Percentiles rank a stretch among this genome's conserved stretches.
Conservation (phyloP, 2,113 vertebrate genomes). For the Serinus canaria region DNA sequence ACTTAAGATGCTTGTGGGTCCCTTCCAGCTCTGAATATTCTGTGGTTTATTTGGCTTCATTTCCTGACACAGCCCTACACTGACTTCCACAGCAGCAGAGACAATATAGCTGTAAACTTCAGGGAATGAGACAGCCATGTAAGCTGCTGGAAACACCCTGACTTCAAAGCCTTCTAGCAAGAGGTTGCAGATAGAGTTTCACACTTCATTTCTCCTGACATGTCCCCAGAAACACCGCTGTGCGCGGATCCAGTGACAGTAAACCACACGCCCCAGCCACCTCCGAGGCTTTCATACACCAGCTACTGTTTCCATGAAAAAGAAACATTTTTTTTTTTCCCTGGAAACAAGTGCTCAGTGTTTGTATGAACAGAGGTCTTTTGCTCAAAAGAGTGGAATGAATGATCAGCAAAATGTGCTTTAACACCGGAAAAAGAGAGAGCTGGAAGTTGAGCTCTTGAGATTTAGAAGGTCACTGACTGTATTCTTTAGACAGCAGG, state of each 20-base stretch:
- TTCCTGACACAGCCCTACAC: background rate
- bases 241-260: background rate
- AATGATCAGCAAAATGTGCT: slow-evolving; percentile 6
- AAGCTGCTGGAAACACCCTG: slow-evolving; percentile 12
- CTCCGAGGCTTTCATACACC: background rate
- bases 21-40: background rate
- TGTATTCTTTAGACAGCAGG: background rate
- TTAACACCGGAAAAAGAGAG: background rate
- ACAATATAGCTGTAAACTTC: background rate
- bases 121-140: background rate
- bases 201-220: slow-evolving; percentile 46
- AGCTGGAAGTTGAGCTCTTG: background rate
- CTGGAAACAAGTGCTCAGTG: slow-evolving; percentile 12
- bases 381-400: slow-evolving; percentile 12
- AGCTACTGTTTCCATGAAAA: background rate
- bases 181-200: slow-evolving; percentile 25
- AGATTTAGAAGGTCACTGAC: background rate
- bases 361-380: background rate
- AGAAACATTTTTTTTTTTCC: background rate
- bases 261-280: background rate
- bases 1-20: background rate
- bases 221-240: slow-evolving; percentile 23
- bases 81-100: background rate
- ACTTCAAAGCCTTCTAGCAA: slow-evolving; percentile 19
- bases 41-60: background rate